phyloP scores from a whole-genome alignment of 2,113 vertebrate species.

The Dissostichus mawsoni region DNA sequence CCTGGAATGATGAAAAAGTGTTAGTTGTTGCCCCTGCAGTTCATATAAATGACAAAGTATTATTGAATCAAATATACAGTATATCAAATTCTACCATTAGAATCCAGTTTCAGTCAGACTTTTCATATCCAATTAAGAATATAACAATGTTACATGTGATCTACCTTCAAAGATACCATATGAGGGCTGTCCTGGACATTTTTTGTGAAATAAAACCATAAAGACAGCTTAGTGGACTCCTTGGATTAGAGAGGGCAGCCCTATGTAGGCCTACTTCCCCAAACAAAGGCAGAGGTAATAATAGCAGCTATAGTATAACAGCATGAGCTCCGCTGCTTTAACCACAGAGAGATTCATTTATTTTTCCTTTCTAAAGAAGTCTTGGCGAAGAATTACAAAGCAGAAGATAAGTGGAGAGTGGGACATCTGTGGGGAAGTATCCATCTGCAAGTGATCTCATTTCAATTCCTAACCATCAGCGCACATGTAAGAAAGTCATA shows the following conservation, averaged over 20 bases:
- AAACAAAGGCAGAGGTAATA: neutral
- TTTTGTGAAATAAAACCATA: too few relatives aligned
- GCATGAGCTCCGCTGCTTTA: conserved; percentile 31
- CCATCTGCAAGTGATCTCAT: conserved; percentile 65
- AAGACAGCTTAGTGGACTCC: too few relatives aligned
- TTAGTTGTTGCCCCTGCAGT: neutral
- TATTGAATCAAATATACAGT: neutral
- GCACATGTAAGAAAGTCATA: conserved; percentile 64
- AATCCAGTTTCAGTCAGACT: neutral
- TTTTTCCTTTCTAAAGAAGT: conserved; percentile 37
- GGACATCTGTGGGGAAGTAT: conserved; percentile 69
- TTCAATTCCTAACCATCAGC: conserved; percentile 59
- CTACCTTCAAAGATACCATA: neutral
- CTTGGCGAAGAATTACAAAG: conserved; percentile 59
- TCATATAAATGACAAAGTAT: neutral
- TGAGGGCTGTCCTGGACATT: too few relatives aligned
- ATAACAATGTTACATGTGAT: neutral
- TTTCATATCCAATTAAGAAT: neutral
- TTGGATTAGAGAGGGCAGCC: too few relatives aligned
- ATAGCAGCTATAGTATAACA: conserved; percentile 8
- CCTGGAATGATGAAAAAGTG: neutral
- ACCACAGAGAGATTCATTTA: conserved; percentile 29
- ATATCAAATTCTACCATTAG: neutral
- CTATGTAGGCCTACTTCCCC: neutral
- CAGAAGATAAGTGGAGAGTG: conserved; percentile 48